Conservation (phyloP, 2,797 vertebrate genomes). For the Platyrinchus mystaceus region DNA sequence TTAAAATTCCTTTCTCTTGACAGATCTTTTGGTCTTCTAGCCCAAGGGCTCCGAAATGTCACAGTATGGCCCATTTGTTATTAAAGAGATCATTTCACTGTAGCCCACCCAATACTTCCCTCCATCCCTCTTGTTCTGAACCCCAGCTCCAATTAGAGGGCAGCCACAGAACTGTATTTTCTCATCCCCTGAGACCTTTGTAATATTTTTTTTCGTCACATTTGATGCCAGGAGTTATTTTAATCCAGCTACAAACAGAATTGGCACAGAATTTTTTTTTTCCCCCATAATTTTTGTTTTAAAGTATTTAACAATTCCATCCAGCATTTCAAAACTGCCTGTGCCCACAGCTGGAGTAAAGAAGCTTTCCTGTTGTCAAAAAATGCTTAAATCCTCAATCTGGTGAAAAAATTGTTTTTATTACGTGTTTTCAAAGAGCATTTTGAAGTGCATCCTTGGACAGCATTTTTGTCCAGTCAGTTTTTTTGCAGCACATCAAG, state of each 20-base stretch:
- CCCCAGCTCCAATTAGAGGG: not conserved
- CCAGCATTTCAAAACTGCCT: not conserved
- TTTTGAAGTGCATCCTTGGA: not conserved
- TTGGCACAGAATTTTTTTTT: not conserved
- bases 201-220: not conserved
- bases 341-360: not conserved
- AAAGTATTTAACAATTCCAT: not conserved
- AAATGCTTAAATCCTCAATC: not conserved
- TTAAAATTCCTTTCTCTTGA: slow-evolving; percentile 50
- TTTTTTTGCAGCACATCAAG: not conserved
- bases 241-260: not conserved
- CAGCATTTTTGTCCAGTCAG: not conserved
- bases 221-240: not conserved
- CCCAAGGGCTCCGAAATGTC: slow-evolving; percentile 36
- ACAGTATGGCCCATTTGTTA: slow-evolving; percentile 9
- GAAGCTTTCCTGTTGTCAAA: not conserved
- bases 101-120: not conserved
- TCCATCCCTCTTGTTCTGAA: not conserved
- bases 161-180: not conserved
- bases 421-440: not conserved
- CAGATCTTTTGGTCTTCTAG: slow-evolving; percentile 48
- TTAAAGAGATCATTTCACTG: slow-evolving; percentile 13
- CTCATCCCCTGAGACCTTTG: not conserved
- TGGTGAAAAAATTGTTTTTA: not conserved
- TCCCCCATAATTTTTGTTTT: not conserved